These are phyloP conservation scores for Oligia latruncula DNA, from an alignment of 2,888 invertebrate species.

Conservation along the genomic window DNA sequence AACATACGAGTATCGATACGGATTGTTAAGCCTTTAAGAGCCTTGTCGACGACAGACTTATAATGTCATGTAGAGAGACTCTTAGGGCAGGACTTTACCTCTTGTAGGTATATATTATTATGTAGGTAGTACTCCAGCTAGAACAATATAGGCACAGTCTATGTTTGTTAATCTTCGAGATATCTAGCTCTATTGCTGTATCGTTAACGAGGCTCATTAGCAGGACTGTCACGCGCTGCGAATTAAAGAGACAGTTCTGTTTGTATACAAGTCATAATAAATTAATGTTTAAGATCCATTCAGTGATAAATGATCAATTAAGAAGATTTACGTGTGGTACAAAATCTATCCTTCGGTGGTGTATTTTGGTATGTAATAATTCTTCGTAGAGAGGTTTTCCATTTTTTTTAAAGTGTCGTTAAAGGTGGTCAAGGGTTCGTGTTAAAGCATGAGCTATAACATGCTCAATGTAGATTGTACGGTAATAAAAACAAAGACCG, in stretches of 20 bases:
- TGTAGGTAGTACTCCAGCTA: background rate
- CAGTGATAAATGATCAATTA: background rate
- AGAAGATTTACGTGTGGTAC: constrained; percentile 6
- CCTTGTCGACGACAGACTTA: constrained; percentile 21
- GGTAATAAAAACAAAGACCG: constrained; percentile 28
- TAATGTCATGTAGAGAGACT: constrained; percentile 17
- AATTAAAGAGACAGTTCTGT: constrained; percentile 8
- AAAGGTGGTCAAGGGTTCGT: background rate
- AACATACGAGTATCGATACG: constrained; percentile 28
- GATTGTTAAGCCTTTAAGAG: constrained; percentile 54
- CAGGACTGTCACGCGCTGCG: constrained; percentile 9
- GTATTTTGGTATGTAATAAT: background rate
- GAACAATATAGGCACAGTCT: background rate
- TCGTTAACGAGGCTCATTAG: constrained; percentile 22
- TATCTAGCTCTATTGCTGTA: constrained; percentile 19
- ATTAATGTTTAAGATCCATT: constrained; percentile 20
- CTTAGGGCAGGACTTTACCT: constrained; percentile 13
- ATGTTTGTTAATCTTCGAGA: constrained; percentile 10
- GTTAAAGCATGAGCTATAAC: background rate
- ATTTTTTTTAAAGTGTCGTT: background rate
- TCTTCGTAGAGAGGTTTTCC: background rate
- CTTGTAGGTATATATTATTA: background rate
- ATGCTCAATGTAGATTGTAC: background rate
- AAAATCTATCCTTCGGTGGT: background rate
- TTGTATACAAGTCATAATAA: constrained; percentile 8